phyloP scores from a whole-genome alignment of 2,797 vertebrate genomes.

The Fringilla coelebs region DNA sequence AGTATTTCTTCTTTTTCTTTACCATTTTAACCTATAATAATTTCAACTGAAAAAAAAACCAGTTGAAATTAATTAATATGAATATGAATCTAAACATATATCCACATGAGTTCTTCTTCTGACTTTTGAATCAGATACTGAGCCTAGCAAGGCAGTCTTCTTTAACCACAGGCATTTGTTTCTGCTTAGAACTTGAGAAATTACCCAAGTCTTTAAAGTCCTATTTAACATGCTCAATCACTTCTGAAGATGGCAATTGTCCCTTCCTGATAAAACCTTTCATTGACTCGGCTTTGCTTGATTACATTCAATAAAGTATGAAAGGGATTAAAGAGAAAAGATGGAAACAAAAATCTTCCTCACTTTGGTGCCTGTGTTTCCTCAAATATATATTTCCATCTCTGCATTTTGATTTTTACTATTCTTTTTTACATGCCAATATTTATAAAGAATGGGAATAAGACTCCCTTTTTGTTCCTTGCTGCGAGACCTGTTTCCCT shows the following conservation, averaged over 20 bases:
- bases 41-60: background rate
- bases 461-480: background rate
- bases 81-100: background rate
- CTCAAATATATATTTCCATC: background rate
- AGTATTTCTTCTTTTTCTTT: background rate
- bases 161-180: background rate
- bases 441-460: background rate
- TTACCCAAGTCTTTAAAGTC: background rate
- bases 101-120: background rate
- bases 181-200: background rate
- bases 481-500: background rate
- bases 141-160: background rate
- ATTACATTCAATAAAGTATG: background rate
- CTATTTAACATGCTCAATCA: background rate
- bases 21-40: background rate
- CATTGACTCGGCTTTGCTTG: background rate
- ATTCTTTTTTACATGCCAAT: background rate
- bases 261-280: background rate
- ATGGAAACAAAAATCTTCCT: background rate
- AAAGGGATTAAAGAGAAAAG: constrained; percentile 1
- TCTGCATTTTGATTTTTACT: background rate
- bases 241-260: background rate
- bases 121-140: background rate
- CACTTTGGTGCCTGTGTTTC: background rate
- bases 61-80: background rate